Percentiles rank a stretch among this genome's conserved stretches.
Evolutionary conservation across 2,888 invertebrate genomes (phyloP).

Genomic region (Phytoseiulus persimilis): DNA sequence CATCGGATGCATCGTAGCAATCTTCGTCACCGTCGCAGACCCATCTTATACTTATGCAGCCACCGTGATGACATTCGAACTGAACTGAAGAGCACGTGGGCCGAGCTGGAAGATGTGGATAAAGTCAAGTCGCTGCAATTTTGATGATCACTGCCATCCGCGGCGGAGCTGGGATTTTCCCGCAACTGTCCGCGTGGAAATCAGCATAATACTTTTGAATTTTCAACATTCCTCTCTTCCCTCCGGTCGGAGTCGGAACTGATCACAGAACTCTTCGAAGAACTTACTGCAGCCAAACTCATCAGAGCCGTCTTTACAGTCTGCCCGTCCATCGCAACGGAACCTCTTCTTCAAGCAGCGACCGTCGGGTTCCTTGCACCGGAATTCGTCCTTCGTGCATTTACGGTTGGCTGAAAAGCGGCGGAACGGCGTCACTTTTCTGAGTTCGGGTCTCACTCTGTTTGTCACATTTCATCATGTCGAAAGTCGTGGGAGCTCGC

Average conservation of each 20-base stretch:
- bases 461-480: not conserved
- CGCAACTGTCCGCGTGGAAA: too few species aligned
- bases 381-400: constrained; percentile 45
- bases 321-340: constrained; percentile 51
- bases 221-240: too few species aligned
- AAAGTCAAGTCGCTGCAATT: not conserved
- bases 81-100: constrained; percentile 50
- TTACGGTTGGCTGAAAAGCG: constrained; percentile 31
- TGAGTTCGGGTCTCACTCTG: not conserved
- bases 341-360: constrained; percentile 50
- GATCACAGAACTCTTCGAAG: not conserved
- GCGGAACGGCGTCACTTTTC: not conserved
- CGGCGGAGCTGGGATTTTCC: too few species aligned
- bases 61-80: constrained; percentile 58
- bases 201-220: not conserved
- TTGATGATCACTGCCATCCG: too few species aligned
- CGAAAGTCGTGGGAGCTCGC: not conserved
- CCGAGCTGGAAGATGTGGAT: constrained; percentile 41
- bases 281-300: constrained; percentile 47
- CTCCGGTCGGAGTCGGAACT: too few species aligned
- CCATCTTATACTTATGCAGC: constrained; percentile 46
- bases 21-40: constrained; percentile 55
- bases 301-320: constrained; percentile 52
- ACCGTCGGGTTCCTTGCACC: constrained; percentile 45
- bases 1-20: constrained; percentile 46